These are phyloP conservation scores for Pagrus major DNA, from an alignment of 2,113 vertebrate species.

Conservation along the genomic window DNA sequence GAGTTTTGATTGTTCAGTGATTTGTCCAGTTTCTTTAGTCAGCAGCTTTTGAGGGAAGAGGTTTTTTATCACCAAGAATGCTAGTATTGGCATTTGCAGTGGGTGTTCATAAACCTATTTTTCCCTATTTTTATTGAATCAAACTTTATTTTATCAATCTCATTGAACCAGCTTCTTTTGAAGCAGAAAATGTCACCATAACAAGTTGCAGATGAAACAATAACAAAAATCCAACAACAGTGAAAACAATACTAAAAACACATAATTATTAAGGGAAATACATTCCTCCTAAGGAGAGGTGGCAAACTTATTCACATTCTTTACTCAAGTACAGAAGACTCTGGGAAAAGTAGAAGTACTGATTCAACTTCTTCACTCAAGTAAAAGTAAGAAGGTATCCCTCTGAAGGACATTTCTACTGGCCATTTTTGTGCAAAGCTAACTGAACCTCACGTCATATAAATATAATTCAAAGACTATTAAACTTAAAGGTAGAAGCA, in stretches of 20 bases:
- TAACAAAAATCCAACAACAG: not conserved
- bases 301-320: no score
- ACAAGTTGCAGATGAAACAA: not conserved
- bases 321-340: no score
- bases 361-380: no score
- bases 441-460: no score
- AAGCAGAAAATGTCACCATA: not conserved
- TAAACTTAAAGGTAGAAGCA: no score
- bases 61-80: not conserved
- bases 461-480: no score
- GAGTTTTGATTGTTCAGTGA: conserved; percentile 11
- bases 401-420: no score
- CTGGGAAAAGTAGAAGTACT: no score
- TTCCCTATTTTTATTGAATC: not conserved
- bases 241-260: not conserved
- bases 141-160: not conserved
- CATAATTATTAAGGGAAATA: no score
- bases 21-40: conserved; percentile 1
- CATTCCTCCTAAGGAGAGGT: no score
- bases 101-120: not conserved
- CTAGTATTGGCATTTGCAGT: not conserved
- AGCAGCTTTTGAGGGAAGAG: not conserved
- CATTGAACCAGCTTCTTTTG: not conserved
- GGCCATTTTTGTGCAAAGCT: no score
- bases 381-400: no score